Base-by-base conservation (phyloP, 2,888 invertebrate species). In the Linnaemya tessellans region DNA sequence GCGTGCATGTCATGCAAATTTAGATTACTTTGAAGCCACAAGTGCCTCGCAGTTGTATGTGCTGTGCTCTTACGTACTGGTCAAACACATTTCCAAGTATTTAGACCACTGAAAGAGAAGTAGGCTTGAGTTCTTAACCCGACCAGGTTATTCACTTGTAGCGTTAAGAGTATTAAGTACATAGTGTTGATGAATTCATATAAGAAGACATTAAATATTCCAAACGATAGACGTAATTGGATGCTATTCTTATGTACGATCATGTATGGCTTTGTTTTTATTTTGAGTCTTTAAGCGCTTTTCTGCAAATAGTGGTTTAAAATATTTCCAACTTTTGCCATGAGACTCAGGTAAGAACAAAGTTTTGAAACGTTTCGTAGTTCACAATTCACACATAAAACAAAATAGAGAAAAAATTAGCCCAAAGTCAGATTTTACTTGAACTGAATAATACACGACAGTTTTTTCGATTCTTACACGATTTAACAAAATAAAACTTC, bases 361-460 rank as follows among this genome's bases (percentile, higher is more conserved):
- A 82, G 79, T 41, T 60, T 22, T 41, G 2, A 22, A 65, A 51
- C 49, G 25, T 60, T 41, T 38, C 58, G 15, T 41, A 30, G 70
- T 54, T 78, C 35, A 79, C 43, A 79, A 49, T 64, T 54, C 79
- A 68, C 74, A 54, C 11, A 77, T 30, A 58, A 46, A n/a, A 78
- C 8, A 38, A 56, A 62, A 64, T 60, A 49, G 49, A n/a, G n/a
- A 18, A 51, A 18, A 51, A 20, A 7, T 8, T 3, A 60, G 87
- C 82, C 91, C 90, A 88, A 89, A 91, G 91, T 88, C 90, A 88
- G 91, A 90, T 90, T 90, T 89, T 89, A 89, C 89, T 84, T 86
- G 89, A 90, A 90, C 89, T 87, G 73, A 58, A 85, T 84, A 38
- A 62, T 51, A 56, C 18, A 22, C 18, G 85, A 75, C 56, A 70